phyloP scores from a whole-genome alignment of 2,888 invertebrate species.

The Sarcophaga variegata region DNA sequence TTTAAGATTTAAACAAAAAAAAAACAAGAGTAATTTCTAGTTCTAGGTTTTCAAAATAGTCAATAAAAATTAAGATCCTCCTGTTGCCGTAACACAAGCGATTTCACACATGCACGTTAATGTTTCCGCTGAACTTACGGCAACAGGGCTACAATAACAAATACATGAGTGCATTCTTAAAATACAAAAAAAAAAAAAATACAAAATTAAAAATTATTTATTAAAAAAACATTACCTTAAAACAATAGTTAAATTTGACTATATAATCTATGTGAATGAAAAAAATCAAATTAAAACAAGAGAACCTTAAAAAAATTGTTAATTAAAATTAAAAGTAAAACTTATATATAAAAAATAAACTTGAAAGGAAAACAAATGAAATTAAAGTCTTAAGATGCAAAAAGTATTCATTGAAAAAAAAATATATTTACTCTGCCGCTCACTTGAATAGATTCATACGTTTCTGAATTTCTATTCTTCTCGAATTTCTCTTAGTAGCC shows the following conservation, averaged over 20 bases:
- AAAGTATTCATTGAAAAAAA: conserved; percentile 47
- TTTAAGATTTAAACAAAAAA: neutral
- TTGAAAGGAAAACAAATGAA: conserved; percentile 27
- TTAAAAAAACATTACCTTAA: conserved; percentile 59
- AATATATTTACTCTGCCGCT: too few relatives aligned
- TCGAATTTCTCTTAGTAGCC: too few relatives aligned
- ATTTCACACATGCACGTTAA: too few relatives aligned
- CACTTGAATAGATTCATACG: too few relatives aligned
- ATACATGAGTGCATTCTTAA: conserved; percentile 58
- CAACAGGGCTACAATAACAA: neutral
- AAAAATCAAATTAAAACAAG: conserved; percentile 11
- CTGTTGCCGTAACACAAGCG: too few relatives aligned
- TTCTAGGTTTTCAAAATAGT: conserved; percentile 49
- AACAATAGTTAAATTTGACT: conserved; percentile 78
- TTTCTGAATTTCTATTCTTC: too few relatives aligned
- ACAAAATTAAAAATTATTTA: conserved; percentile 60
- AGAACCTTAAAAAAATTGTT: conserved; percentile 55
- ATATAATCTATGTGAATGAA: conserved; percentile 78
- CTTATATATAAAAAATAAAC: conserved; percentile 50
- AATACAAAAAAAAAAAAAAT: neutral
- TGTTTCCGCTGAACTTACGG: too few relatives aligned
- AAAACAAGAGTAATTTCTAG: neutral
- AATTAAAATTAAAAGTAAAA: conserved; percentile 42
- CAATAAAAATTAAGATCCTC: conserved; percentile 26
- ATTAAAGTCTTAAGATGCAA: conserved; percentile 36